Evolutionary conservation across 2,113 vertebrate genomes (phyloP).

Genomic region (Ammodramus savannarum): DNA sequence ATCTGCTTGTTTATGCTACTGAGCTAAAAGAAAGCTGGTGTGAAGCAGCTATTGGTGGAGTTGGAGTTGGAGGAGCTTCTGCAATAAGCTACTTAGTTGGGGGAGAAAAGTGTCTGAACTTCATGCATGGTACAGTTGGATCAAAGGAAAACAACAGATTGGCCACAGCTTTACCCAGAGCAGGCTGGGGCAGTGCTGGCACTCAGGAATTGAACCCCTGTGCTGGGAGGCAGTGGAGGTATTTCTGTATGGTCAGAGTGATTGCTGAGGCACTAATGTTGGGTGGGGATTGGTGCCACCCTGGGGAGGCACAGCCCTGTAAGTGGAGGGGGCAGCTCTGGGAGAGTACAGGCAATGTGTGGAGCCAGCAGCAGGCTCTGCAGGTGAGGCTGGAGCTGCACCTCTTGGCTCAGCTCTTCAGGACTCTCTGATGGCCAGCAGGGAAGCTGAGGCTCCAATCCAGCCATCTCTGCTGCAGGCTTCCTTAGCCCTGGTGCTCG

Average conservation of each 20-base stretch:
- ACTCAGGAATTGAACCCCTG: neutral
- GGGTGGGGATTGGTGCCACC: neutral
- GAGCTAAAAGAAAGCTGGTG: neutral
- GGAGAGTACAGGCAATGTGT: too few relatives aligned
- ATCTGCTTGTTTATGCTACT: neutral
- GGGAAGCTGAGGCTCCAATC: neutral
- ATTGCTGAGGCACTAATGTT: neutral
- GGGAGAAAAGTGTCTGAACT: neutral
- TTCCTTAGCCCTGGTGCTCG: neutral
- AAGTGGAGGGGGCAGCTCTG: neutral
- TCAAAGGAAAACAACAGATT: neutral
- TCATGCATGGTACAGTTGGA: neutral
- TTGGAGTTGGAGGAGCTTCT: neutral
- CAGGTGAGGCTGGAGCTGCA: neutral
- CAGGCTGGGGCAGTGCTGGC: neutral
- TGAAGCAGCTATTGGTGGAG: neutral
- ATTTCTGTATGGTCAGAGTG: neutral
- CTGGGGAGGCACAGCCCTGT: neutral
- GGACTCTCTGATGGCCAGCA: fast-evolving
- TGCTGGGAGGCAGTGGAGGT: neutral
- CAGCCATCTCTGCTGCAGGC: neutral
- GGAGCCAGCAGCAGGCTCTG: neutral
- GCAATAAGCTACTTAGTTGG: neutral
- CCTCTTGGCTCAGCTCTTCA: neutral
- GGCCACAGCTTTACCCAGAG: neutral